phyloP scores from a whole-genome alignment of 2,888 invertebrate species.

The Rhagonycha fulva region DNA sequence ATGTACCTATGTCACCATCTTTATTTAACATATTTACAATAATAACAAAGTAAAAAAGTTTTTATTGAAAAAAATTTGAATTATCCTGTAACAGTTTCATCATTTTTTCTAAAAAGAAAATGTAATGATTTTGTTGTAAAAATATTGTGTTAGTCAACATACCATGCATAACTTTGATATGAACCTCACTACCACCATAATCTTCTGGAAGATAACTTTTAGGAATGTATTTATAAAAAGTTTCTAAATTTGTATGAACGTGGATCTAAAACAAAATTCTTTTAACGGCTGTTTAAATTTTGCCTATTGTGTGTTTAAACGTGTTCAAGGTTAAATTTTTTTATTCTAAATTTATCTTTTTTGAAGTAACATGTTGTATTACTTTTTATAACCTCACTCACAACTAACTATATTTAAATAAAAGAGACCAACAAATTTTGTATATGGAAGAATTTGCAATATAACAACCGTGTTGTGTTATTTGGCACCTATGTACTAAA shows the following conservation, averaged over 20 bases:
- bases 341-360: neutral
- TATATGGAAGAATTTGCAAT: too few species aligned
- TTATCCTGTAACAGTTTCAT: neutral
- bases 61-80: neutral
- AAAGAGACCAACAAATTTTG: too few species aligned
- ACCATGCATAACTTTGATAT: conserved; percentile 1
- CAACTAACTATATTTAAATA: too few species aligned
- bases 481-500: too few species aligned
- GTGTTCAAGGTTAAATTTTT: neutral
- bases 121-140: neutral
- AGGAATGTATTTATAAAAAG: conserved; percentile 5
- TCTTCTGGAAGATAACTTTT: neutral
- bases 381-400: too few species aligned
- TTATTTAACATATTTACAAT: neutral
- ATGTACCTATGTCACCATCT: too few species aligned
- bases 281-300: neutral
- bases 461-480: too few species aligned
- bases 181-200: conserved; percentile 5
- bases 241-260: conserved; percentile 1
- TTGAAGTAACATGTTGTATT: too few species aligned
- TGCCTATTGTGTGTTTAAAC: neutral
- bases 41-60: neutral
- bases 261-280: conserved; percentile 4
- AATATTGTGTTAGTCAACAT: neutral
- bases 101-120: neutral